Base-by-base conservation (phyloP, 2,113 vertebrate species). In the Triplophysa rosa region DNA sequence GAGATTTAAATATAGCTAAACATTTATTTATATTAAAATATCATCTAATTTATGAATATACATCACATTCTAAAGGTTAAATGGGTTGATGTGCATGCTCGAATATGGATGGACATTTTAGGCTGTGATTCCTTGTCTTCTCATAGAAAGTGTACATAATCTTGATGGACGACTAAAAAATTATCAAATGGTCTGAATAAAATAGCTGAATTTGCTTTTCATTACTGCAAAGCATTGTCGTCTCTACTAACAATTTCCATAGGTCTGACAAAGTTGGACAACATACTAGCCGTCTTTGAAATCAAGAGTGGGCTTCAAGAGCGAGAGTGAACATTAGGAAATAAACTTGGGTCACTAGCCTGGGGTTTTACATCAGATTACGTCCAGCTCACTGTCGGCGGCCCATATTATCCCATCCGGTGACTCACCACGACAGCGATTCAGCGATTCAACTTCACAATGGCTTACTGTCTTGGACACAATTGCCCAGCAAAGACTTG, bases 371-470 rank as follows among this genome's bases (percentile, higher is more conserved):
- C 61, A 63, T 62, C 77, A 45, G 67, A 79, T 69, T 33, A 21
- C 14, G 16, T 19, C 12, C 72, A 63, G 21, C 59, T 47, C 73
- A 64, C 52, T 19, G 61, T 73, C 76, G 80, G 49, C 69, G 67
- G 72, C 80, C 29, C 71, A 83, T 73, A n/a, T 23, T 26, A 82
- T 84, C 54, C n/a, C 70, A 23, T 37, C 24, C 80, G 47, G 67
- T 70, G 70, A 73, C 64, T 87, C 49, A 65, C 61, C 63, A n/a
- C 67, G 37, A 56, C 73, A 81, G 80, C 67, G 79, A 42, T 61
- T 65, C 73, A 81, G 80, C 67, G 79, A 42, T 61, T 65, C 56
- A 42, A 81, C 19, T 77, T 29, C 42, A 85, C 49, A 40, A 24
- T 67, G 56, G 37, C 24, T 80, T 58, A 33, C 45, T 80, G 54